Conservation (phyloP, 2,113 vertebrate species). For the Fulica atra region DNA sequence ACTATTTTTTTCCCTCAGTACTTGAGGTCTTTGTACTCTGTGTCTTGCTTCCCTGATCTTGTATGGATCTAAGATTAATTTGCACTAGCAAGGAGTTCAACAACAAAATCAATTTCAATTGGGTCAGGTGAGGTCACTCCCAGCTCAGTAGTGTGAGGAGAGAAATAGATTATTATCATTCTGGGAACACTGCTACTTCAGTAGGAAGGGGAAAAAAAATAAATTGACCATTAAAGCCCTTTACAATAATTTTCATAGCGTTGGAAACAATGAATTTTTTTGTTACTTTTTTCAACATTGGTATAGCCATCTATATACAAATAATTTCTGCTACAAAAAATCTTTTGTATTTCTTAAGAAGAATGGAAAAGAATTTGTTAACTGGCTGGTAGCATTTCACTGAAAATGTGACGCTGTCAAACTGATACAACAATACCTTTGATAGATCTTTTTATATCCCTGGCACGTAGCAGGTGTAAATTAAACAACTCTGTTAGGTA, state of each 20-base stretch:
- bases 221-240: conserved; percentile 34
- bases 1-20: conserved; percentile 72
- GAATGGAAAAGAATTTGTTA: neutral
- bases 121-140: conserved; percentile 87
- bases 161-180: conserved; percentile 88
- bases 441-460: neutral
- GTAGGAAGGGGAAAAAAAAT: neutral
- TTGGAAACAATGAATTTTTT: conserved; percentile 2
- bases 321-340: neutral
- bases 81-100: conserved; percentile 84
- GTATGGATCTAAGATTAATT: conserved; percentile 87
- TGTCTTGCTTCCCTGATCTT: conserved; percentile 79
- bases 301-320: neutral
- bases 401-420: neutral
- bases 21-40: conserved; percentile 76
- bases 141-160: conserved; percentile 76
- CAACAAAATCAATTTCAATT: conserved; percentile 92
- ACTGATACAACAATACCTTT: neutral
- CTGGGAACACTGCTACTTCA: conserved; percentile 65
- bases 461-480: conserved; percentile 9
- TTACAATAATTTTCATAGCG: conserved; percentile 63
- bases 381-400: neutral
- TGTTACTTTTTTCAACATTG: neutral
- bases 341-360: neutral
- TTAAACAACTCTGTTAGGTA: neutral